Evolutionary conservation across 2,797 vertebrate genomes (phyloP), one percentile per base, ranked within the genome.

Genomic region (Alfaro cultratus): DNA sequence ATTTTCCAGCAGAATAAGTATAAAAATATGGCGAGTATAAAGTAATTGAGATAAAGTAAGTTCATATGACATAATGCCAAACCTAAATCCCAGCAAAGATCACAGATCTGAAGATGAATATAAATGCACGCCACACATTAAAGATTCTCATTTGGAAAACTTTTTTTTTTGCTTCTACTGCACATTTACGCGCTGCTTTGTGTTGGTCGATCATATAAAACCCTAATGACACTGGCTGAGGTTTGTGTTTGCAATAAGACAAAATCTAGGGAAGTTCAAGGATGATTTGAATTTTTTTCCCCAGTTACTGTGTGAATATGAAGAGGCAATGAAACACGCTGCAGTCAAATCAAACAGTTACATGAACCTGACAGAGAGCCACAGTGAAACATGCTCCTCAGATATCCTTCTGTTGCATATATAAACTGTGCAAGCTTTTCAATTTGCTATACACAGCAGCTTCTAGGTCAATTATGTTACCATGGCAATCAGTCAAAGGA

Each of bases 401-500:
- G 3, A 31, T 11, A 11, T 43, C 46, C 39, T 34, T 71, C 31
- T 34, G 12, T 26, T 45, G 18, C 60, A 12, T 34, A 45, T n/a
- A 43, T 16, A 71, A 46, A 45, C 5, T 31, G 41, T 26, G 10
- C n/a, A 3, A n/a, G 49, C 16, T 74, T 21, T 73, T 78, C 39
- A 81, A 70, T 81, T 29, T 43, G 79, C 84, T 77, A n/a, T 57
- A 81, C 79, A 71, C 84, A 83, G 83, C 81, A 81, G 77, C 49
- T 77, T 74, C 74, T 36, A 15, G 57, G 74, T 49, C 76, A 81
- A 55, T 85, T 80, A 80, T 57, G 89, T 90, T 88, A 64, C 91
- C 88, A 91, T 92, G 88, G 87, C 62, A 85, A 88, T 87, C 77
- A 36, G n/a, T 29, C 70, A 60, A 64, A 79, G 64, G 15, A 67